Evolutionary conservation across 2,113 vertebrate genomes (phyloP), one percentile per base, ranked within the genome.

Genomic region (Aspidoscelis tigris): DNA sequence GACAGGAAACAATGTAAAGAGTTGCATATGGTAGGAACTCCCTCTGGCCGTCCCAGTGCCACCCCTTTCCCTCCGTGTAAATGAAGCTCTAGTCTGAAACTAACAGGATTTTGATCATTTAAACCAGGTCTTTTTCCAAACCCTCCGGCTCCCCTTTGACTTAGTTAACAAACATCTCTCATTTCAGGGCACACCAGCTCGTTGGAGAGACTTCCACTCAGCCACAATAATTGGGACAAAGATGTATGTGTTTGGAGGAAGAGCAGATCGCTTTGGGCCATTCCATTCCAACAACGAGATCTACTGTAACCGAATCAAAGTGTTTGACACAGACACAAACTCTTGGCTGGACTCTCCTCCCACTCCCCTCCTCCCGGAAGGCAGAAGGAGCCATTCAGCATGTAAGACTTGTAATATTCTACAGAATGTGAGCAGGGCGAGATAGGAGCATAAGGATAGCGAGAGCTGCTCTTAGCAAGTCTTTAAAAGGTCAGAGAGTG

Each of bases 201-300:
- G 98, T 18, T 99, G 99, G 98, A 97, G 99, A 89, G 99, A 99
- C 92, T 99, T 99, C 84, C 99, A 99, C 90, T 99, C 99, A 0
- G 99, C 99, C 78, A 99, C 99, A 24, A 97, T 99, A 89, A 97
- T 99, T 76, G 98, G 97, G 75, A 97, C 91, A 71, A 97, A 97
- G 92, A 99, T 99, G 98, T 99, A 98, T 5, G 98, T 99, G 39
- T 99, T 99, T 83, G 98, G 99, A 24, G 99, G 98, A 44, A 95
- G 98, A 44, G 99, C 98, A 0, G 99, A 99, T 94, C 97, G 97
- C 3, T 99, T 99, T 26, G 98, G 99, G 41, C 98, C 98, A 0
- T 99, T 99, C 92, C 98, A 99, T 95, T 99, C 98, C 81, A 99
- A 98, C 97, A 99, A 98, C 7, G 99, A 99, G 96, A 99, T 99